Evolutionary conservation across 2,113 vertebrate species (phyloP).

Genomic region (Gavia stellata): DNA sequence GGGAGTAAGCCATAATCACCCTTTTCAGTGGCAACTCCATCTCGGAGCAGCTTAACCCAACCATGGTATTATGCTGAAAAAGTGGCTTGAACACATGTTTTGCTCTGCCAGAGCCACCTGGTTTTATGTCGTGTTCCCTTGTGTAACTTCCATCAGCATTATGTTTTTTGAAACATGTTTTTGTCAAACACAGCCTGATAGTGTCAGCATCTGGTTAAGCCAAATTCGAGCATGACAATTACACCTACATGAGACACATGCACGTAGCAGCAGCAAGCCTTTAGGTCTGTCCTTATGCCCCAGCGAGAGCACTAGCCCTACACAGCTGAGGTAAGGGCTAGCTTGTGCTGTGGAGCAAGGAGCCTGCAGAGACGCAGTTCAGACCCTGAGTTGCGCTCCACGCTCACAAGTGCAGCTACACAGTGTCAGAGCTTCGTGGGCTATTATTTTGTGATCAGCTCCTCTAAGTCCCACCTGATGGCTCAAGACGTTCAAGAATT

Average conservation of each 20-base stretch:
- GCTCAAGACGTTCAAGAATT: neutral
- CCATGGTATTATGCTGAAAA: neutral
- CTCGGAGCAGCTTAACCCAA: neutral
- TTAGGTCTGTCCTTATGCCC: neutral
- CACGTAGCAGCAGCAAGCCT: neutral
- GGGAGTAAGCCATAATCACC: neutral
- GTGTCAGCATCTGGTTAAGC: neutral
- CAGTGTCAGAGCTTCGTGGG: neutral
- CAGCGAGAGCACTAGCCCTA: neutral
- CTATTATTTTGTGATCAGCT: neutral
- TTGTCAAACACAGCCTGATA: neutral
- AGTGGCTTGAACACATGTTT: neutral
- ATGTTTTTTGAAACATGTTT: accelerated
- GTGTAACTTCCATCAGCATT: neutral
- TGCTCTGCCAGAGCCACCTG: neutral
- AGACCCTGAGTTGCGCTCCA: neutral
- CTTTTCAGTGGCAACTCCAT: neutral
- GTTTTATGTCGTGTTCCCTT: neutral
- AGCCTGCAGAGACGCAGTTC: neutral
- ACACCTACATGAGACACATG: neutral
- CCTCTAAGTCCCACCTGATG: neutral
- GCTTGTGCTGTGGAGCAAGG: neutral
- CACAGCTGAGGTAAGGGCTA: neutral
- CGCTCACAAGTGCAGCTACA: neutral
- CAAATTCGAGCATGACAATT: neutral